Base-by-base conservation (phyloP, 53 echinoderm and acorn worm species). In the Temnopleurus reevesii region DNA sequence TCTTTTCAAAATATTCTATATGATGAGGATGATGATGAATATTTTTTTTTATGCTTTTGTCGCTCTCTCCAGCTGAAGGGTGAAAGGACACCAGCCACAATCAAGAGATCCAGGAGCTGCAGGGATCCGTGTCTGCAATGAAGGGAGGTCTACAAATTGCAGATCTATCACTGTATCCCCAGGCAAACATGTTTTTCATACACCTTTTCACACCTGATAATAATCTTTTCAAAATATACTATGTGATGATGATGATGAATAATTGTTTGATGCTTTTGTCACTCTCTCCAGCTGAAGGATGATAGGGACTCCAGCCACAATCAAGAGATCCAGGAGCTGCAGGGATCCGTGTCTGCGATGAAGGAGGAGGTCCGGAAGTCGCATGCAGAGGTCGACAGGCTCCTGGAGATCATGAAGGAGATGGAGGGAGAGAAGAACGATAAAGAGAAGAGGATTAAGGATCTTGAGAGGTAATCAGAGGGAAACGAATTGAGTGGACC, bases 381-480 rank as follows among this genome's bases (percentile, higher is more conserved):
- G n/a, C 96, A 99, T 91, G 90, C 91, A 58, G 99, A 99, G 91
- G 93, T 99, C 64, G 99, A 99, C 77, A 91, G 99, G 33, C 92
- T 99, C 77, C 96, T 99, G 77, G 94, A 96, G 61, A 96, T 99
- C 89, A 95, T 99, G 93, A 94, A 99, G 86, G 94, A 99, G 45
- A 96, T 96, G 93, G 99, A 99, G 64, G 96, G 91, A 82, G 99
- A 99, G 89, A 99, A 99, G 86, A 94, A 96, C 55, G 93, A 94
- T 76, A 99, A 99, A 64, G 99, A 99, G 59, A 94, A 93, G 81
- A 90, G 90, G 53, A 90, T 99, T 29, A 82, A 93, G 45, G 93
- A 93, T n/a, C 82, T 99, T 44, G 99, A 99, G 81, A 89, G 82
- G 99, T 99, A 92, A n/a, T n/a, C n/a, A n/a, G n/a, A n/a, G n/a